Evolutionary conservation across 2,888 invertebrate species (phyloP), one percentile per base, ranked within the genome.

Genomic region (Scelioninae gen. 2): DNA sequence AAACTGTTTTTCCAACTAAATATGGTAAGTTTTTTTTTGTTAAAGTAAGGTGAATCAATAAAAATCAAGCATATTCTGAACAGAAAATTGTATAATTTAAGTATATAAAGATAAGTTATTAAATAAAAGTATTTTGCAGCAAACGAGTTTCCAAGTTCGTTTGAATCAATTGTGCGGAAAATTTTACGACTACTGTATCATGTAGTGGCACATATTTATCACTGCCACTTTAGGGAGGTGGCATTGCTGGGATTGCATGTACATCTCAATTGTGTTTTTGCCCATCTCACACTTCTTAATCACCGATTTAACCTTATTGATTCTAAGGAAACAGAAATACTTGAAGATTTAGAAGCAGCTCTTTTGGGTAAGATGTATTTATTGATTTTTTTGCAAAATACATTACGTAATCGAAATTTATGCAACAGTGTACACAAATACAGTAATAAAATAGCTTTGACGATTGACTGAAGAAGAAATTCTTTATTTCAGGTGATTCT

Each of bases 131-230:
- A 2, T 31, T 52, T 58, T 61, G 2, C 39, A 74, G 96, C 94
- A 84, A 94, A 95, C 89, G 93, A 94, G 90, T 98, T 98, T 90
- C 97, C 98, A 77, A 91, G 92, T 85, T 93, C 93, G 86, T 97
- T 98, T 89, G 96, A 96, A 89, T 92, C 93, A 85, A 94, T 96
- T 88, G 96, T 97, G 86, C 94, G 96, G 88, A 97, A 97, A 90
- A 96, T 98, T 87, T 91, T 95, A 89, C 94, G 96, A 87, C 92
- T 97, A 89, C 91, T 97, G 90, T 97, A 96, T 91, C 97, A 97
- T 89, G 97, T 98, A 88, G 91, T 98, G 90, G 97, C 97, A 87
- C 98, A 98, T 90, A 91, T 98, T 87, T 97, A 98, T 90, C 96
- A 96, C 87, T 94, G 95, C 88, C 98, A 98, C 91, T 97, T 97